Conservation (phyloP, 2,113 vertebrate species). For the Corapipo altera region DNA sequence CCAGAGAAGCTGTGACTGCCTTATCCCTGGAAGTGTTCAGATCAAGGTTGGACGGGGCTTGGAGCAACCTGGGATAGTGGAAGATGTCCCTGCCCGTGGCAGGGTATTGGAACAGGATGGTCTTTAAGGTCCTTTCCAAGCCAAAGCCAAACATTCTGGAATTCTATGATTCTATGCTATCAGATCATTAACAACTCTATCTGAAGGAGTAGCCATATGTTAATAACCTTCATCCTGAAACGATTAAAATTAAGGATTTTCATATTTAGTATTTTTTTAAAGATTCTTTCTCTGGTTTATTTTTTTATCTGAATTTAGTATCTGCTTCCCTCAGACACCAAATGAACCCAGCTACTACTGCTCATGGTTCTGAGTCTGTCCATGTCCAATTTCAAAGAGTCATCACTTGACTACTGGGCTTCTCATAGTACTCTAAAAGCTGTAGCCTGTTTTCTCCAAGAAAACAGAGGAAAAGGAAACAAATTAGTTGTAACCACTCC, state of each 20-base stretch:
- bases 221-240: neutral
- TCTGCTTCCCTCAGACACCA: neutral
- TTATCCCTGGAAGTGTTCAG: neutral
- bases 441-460: neutral
- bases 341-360: neutral
- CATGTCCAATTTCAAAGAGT: neutral
- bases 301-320: neutral
- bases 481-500: neutral
- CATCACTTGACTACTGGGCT: neutral
- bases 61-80: fast-evolving
- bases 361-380: neutral
- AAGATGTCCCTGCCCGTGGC: neutral
- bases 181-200: neutral
- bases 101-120: neutral
- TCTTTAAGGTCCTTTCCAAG: neutral
- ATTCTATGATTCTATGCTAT: neutral
- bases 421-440: neutral
- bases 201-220: neutral
- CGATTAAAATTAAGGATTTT: neutral
- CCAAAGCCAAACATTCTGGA: neutral
- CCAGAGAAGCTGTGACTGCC: neutral
- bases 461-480: neutral
- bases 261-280: neutral
- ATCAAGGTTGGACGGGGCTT: fast-evolving
- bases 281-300: fast-evolving